phyloP scores from a whole-genome alignment of 35 echinoderm and acorn worm genomes.

The Stichopus chloronotus region DNA sequence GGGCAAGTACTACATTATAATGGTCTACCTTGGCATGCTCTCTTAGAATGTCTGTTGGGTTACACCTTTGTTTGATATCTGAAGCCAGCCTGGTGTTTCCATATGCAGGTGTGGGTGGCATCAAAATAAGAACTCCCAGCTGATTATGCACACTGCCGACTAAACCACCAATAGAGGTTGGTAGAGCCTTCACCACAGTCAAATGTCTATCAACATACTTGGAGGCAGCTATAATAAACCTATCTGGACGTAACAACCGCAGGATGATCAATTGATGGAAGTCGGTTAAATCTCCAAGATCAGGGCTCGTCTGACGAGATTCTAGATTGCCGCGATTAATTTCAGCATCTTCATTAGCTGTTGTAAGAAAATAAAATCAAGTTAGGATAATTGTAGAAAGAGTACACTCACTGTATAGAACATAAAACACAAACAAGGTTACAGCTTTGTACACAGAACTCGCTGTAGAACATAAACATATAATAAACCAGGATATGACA shows the following conservation, averaged over 20 bases:
- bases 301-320: conserved; percentile 64
- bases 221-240: conserved; percentile 66
- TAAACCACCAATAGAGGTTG: conserved; percentile 72
- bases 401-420: too few species aligned
- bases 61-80: conserved; percentile 61
- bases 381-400: background rate
- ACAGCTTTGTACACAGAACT: too few species aligned
- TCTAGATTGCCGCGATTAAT: background rate
- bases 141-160: conserved; percentile 53
- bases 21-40: conserved; percentile 74
- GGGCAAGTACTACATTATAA: background rate
- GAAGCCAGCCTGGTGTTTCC: conserved; percentile 73
- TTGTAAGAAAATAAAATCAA: background rate
- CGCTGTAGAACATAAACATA: too few species aligned
- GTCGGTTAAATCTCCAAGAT: conserved; percentile 81
- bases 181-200: conserved; percentile 81
- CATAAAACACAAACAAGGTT: too few species aligned
- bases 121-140: conserved; percentile 82
- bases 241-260: conserved; percentile 82
- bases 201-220: conserved; percentile 74
- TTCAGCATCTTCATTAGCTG: background rate
- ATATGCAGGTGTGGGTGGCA: conserved; percentile 76
- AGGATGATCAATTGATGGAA: conserved; percentile 95
- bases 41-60: conserved; percentile 67
- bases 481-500: too few species aligned